Base-by-base conservation (phyloP, 2,888 invertebrate genomes). In the Dione vanillae region DNA sequence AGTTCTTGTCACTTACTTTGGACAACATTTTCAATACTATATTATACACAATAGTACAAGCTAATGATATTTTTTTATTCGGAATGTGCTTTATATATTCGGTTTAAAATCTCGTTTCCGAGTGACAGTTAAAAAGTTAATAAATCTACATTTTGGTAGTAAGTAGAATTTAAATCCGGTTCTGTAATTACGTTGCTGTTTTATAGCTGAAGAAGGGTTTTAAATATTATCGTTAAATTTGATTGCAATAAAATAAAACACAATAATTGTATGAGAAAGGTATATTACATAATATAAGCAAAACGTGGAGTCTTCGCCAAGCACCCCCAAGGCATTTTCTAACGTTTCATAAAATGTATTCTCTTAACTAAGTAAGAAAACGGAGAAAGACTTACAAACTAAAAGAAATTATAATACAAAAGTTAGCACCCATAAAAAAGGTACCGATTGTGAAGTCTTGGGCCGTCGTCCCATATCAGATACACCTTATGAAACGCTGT, bases 301-400 rank as follows among this genome's bases (percentile, higher is more conserved):
- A 87, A 85, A 87, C 85, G 84, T 82, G 77, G 80, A 83, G 82
- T 84, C 81, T 81, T 80, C 82, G 80, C 83, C 82, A 86, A 86
- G 80, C 86, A 87, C 86, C 86, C 86, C 85, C 80, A 80, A 87
- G 85, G 85, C 87, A 81, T 82, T 75, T 75, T 85, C 82, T 83
- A 87, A 89, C 89, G 90, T 92, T 93, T 91, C 92, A 92, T 87
- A 92, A 91, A 87, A 88, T 89, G 90, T 88, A 90, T 80, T 78
- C 79, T 79, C 78, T 71, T 76, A 66, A 77, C 76, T 76, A 81
- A 81, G 78, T 78, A 81, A 77, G 81, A 81, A 84, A 86, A 82
- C 78, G 78, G 83, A 76, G 74, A 78, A 81, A 82, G 79, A 85
- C 90, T 89, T 91, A 92, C 78, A 83, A 80, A 83, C 91, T 91